Evolutionary conservation across 2,888 invertebrate genomes (phyloP), one percentile per base, ranked within the genome.

Genomic region (Girardia tigrina): DNA sequence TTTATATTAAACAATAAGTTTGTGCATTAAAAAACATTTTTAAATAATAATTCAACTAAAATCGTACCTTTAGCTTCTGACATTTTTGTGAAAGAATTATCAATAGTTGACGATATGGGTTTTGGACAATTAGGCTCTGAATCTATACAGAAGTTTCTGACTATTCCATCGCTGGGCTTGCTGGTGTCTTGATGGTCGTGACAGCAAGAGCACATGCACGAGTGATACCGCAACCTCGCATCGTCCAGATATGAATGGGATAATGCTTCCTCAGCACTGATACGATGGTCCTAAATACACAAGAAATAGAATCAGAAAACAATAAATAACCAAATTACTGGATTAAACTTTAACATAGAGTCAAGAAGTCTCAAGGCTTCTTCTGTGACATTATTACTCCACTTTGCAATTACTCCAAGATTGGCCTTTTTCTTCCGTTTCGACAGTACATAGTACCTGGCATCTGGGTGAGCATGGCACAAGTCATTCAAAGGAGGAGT

Each of bases 101-200:
- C 74, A 16, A 74, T 42, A 26, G 42, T 69, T 26, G 74, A 56
- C 2, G 42, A 42, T 26, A 74, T 26, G 26, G 74, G 74, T 20
- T 56, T 28, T 6, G 26, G 74, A 23, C 74, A 74, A 26, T 2
- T 26, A n/a, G 74, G 74, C 56, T 74, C 74, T n/a, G 56, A 56
- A 26, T 42, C 74, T n/a, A 26, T 74, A 23, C 74, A 74, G 56
- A 74, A 74, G 90, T 85, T 90, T 92, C 71, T 81, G 81, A 86
- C 98, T 98, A 83, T 98, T 98, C 84, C 91, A 90, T 88, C 98
- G 99, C 97, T 99, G 98, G 86, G 98, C 98, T 78, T 95, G 95
- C 87, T 98, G 98, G 87, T 95, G 98, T 82, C 98, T n/a, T 56
- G 56, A 2, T 56, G 90, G 85, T 90, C 92, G 71, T 81, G 81